Conservation (phyloP, 1,140 invertebrate species). For the Neodiprion lecontei region DNA sequence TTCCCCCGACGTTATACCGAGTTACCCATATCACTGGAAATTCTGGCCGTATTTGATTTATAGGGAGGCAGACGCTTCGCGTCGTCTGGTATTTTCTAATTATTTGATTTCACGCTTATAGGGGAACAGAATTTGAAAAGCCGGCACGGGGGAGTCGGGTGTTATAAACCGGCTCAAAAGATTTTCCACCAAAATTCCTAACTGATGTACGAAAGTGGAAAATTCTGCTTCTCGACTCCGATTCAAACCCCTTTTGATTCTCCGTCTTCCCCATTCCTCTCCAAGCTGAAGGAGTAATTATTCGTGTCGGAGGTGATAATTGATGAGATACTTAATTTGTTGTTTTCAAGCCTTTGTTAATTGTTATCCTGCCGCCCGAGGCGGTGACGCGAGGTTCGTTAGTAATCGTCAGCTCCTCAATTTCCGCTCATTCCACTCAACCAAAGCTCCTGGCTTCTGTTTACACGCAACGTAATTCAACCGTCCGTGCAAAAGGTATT, state of each 20-base stretch:
- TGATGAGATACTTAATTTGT: neutral
- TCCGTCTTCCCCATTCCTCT: neutral
- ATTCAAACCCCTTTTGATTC: neutral
- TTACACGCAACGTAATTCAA: neutral
- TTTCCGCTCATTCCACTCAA: neutral
- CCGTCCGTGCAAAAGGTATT: no score
- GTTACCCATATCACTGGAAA: constrained; percentile 4
- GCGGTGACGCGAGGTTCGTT: neutral
- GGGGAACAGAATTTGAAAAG: constrained; percentile 1
- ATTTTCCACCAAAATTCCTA: neutral
- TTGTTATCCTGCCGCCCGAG: neutral
- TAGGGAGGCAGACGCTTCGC: neutral
- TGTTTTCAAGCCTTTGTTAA: neutral
- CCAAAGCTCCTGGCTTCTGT: neutral
- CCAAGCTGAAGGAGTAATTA: neutral
- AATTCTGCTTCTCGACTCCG: neutral
- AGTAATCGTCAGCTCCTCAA: neutral
- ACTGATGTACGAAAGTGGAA: neutral
- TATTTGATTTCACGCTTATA: neutral
- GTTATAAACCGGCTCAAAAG: neutral
- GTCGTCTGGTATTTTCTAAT: constrained; percentile 1
- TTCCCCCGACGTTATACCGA: neutral
- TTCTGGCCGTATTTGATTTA: neutral
- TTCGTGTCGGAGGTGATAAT: neutral
- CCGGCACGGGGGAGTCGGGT: neutral